Conservation (phyloP, 2,888 invertebrate genomes). For the Drosophila hamatofila region DNA sequence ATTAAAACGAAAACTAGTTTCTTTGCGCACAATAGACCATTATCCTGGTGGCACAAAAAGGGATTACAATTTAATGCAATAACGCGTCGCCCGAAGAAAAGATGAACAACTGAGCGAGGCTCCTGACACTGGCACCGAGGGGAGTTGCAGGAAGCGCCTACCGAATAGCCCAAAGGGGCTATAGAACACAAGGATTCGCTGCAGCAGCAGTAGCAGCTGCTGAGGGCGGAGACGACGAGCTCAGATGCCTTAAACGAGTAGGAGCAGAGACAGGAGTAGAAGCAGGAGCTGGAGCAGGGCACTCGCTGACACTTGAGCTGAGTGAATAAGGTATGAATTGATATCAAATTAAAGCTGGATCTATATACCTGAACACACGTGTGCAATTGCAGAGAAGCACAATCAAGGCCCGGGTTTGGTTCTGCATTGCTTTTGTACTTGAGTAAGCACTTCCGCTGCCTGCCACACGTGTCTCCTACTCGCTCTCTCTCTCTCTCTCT, state of each 20-base stretch:
- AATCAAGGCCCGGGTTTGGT: conserved; percentile 33
- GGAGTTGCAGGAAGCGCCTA: conserved; percentile 84
- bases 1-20: conserved; percentile 72
- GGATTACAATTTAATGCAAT: conserved; percentile 82
- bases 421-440: conserved; percentile 20
- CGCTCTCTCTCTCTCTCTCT: not conserved
- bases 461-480: conserved; percentile 54
- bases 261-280: not conserved
- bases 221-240: conserved; percentile 27
- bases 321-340: conserved; percentile 51
- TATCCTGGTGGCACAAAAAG: conserved; percentile 43
- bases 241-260: conserved; percentile 7
- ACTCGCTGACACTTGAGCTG: conserved; percentile 75
- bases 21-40: conserved; percentile 37
- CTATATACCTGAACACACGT: conserved; percentile 60
- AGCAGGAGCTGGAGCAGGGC: conserved; percentile 32
- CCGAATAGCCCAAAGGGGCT: conserved; percentile 38
- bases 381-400: conserved; percentile 51
- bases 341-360: conserved; percentile 72
- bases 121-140: conserved; percentile 46
- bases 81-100: conserved; percentile 55
- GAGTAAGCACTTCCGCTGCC: conserved; percentile 66
- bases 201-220: conserved; percentile 11
- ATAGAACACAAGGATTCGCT: conserved; percentile 6
- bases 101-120: conserved; percentile 35